A percentile compares a stretch with the other conserved stretches of the same genome.
Evolutionary conservation across 1,140 invertebrate genomes (phyloP).

Genomic region (Scaptomyza montana): DNA sequence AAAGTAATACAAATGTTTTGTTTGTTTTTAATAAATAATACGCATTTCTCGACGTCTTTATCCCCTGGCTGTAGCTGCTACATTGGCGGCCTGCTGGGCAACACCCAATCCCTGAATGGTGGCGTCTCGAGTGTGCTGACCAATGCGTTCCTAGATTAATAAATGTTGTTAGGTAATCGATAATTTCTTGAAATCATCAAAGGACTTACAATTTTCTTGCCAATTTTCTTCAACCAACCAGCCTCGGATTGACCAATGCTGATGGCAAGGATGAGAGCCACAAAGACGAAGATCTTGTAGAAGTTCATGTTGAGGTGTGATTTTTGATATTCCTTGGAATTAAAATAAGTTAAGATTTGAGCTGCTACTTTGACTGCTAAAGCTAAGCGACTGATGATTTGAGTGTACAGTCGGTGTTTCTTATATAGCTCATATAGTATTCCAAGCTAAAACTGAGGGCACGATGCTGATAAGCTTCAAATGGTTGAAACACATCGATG

Average conservation of each 20-base stretch:
- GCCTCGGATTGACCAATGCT: conserved; percentile 69
- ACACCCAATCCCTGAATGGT: conserved; percentile 70
- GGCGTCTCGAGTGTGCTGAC: conserved; percentile 75
- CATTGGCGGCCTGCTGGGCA: conserved; percentile 76
- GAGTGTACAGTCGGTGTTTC: background rate
- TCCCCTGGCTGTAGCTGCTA: conserved; percentile 53
- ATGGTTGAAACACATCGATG: background rate
- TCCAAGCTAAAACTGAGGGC: background rate
- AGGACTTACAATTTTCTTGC: conserved; percentile 71
- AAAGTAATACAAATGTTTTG: background rate
- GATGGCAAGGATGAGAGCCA: conserved; percentile 62
- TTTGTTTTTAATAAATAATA: conserved; percentile 14
- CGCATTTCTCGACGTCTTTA: background rate
- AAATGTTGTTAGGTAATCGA: background rate
- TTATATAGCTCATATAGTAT: conserved; percentile 42
- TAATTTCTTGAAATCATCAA: too few species aligned
- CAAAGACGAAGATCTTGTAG: conserved; percentile 71
- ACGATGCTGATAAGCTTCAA: conserved; percentile 26
- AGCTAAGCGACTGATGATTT: conserved; percentile 22
- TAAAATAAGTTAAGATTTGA: background rate
- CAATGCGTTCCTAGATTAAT: conserved; percentile 65
- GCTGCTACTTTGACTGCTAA: conserved; percentile 18
- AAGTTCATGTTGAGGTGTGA: conserved; percentile 67
- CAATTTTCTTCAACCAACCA: conserved; percentile 72
- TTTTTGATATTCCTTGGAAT: background rate